Percentiles rank a stretch among this genome's conserved stretches.
phyloP scores from a whole-genome alignment of 2,888 invertebrate species.

The Isoperla grammatica region DNA sequence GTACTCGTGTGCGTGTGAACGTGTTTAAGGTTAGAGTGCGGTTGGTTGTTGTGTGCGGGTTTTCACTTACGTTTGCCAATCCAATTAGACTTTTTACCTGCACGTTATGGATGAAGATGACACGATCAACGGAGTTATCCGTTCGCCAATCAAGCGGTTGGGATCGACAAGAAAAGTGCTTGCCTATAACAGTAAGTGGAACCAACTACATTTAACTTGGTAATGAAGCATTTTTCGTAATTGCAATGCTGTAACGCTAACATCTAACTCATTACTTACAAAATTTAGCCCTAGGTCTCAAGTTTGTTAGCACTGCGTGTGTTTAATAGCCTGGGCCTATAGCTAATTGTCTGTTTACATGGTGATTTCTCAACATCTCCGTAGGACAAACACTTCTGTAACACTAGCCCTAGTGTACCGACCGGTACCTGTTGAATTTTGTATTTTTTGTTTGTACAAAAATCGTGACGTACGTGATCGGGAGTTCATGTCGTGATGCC shows the following conservation, averaged over 20 bases:
- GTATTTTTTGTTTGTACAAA: background rate
- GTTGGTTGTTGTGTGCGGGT: no score
- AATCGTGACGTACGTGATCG: background rate
- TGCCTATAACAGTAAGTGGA: conserved; percentile 68
- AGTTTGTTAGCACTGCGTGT: background rate
- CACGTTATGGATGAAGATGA: conserved; percentile 64
- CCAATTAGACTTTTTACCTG: no score
- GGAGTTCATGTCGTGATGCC: no score
- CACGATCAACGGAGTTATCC: conserved; percentile 53
- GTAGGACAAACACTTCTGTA: background rate
- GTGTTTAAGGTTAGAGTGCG: no score
- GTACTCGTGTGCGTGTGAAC: no score
- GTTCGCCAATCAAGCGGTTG: conserved; percentile 72
- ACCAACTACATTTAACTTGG: background rate
- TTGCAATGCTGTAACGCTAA: no score
- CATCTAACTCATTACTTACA: no score
- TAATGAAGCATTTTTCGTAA: no score
- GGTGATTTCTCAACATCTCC: background rate
- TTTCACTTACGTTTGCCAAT: no score
- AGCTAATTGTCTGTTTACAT: background rate
- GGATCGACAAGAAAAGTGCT: conserved; percentile 76
- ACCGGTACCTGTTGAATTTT: background rate
- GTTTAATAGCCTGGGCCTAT: background rate
- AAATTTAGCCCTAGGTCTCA: background rate
- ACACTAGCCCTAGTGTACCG: background rate